Percentiles rank a stretch among this genome's conserved stretches.
Conservation (phyloP, 2,888 invertebrate genomes). For the Spicauda simplicius region DNA sequence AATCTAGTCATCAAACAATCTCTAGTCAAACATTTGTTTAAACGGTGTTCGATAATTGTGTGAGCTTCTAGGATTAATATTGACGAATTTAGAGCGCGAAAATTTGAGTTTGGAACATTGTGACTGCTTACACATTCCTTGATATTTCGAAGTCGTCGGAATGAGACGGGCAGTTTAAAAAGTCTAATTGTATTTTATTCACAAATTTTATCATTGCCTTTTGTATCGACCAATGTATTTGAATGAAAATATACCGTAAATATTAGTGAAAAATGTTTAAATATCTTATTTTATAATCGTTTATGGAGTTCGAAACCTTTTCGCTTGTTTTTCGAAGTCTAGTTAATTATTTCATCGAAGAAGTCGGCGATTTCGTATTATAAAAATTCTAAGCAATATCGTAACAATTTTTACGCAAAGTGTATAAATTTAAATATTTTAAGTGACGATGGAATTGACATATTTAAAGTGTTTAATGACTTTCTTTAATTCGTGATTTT, state of each 20-base stretch:
- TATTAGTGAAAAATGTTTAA: neutral
- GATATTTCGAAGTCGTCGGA: slow-evolving; percentile 39
- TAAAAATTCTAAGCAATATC: slow-evolving; percentile 72
- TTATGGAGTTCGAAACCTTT: slow-evolving; percentile 7
- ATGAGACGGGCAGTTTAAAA: slow-evolving; percentile 26
- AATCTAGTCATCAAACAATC: slow-evolving; percentile 50
- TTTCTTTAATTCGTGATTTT: slow-evolving; percentile 26
- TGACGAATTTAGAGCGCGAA: slow-evolving; percentile 54
- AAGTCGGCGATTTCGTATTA: slow-evolving; percentile 7
- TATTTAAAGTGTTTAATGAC: slow-evolving; percentile 27
- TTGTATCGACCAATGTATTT: slow-evolving; percentile 48
- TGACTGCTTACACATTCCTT: slow-evolving; percentile 41
- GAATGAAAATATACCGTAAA: slow-evolving; percentile 24
- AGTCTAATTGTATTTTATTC: slow-evolving; percentile 36
- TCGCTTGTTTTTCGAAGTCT: neutral
- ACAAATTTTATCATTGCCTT: slow-evolving; percentile 29
- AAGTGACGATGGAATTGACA: slow-evolving; percentile 38
- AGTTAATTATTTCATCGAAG: neutral
- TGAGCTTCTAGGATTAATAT: slow-evolving; percentile 77
- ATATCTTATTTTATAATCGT: slow-evolving; percentile 23
- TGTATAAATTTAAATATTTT: slow-evolving; percentile 34
- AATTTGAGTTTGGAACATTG: slow-evolving; percentile 33
- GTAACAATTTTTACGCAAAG: slow-evolving; percentile 46
- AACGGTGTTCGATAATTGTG: slow-evolving; percentile 61
- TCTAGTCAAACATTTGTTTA: slow-evolving; percentile 61